Evolutionary conservation across 2,797 vertebrate genomes (phyloP).

Genomic region (Limosa lapponica): DNA sequence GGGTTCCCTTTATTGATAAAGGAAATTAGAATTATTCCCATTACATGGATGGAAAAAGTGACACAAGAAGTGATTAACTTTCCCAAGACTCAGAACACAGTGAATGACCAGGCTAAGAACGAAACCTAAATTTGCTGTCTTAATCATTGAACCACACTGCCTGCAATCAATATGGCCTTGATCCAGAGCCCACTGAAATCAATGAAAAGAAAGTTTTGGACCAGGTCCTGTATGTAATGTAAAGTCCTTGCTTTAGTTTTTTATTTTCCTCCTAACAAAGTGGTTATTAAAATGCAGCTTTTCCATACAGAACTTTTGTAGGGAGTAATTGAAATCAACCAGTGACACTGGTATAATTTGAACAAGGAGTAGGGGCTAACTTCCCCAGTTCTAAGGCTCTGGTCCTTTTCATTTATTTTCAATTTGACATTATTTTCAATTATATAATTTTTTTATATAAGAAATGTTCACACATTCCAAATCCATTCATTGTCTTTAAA

Average conservation of each 20-base stretch:
- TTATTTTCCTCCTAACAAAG: not conserved
- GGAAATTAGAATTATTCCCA: not conserved
- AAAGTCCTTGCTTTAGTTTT: not conserved
- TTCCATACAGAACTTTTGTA: not conserved
- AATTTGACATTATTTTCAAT: too few relatives aligned
- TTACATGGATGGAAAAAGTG: not conserved
- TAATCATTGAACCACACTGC: not conserved
- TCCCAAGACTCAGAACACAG: not conserved
- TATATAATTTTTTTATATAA: not conserved
- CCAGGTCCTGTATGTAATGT: not conserved
- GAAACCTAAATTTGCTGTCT: conserved; percentile 19
- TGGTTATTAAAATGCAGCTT: not conserved
- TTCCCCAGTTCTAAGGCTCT: not conserved
- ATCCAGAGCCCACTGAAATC: conserved; percentile 15
- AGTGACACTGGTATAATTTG: not conserved
- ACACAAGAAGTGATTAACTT: not conserved
- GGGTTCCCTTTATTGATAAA: not conserved
- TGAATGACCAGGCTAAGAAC: conserved; percentile 16
- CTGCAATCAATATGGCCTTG: not conserved
- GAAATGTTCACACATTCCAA: not conserved
- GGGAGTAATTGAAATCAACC: not conserved
- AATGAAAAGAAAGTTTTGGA: conserved; percentile 14
- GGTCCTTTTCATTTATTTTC: not conserved
- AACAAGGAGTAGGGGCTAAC: not conserved
- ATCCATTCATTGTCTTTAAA: not conserved